Evolutionary conservation across 1,140 invertebrate species (phyloP), one percentile per base, ranked within the genome.

Genomic region (Ganaspis sp.): DNA sequence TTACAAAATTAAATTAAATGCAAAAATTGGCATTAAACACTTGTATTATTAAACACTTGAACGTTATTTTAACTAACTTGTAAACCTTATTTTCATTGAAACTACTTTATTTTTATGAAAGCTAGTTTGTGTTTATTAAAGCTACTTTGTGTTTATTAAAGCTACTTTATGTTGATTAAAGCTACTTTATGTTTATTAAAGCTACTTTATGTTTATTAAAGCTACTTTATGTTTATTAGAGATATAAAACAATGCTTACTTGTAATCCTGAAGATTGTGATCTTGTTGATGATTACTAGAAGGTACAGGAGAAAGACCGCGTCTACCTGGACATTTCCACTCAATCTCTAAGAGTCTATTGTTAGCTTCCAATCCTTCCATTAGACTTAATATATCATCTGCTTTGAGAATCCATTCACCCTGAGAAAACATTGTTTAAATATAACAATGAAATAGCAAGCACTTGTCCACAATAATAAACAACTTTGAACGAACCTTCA

Each of bases 241-340:
- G 19, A 49, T 37, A 12, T 58, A 42, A 49, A 71, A 74, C 53
- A 58, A 58, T n/a, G 53, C 71, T 84, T 86, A 91, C 90, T 90
- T 90, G 69, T 89, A 91, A 23, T 91, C 90, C 53, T 88, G 58
- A 34, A 64, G 58, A 64, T 64, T 64, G 84, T 12, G 84, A 84
- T 90, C 89, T 70, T 89, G 87, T 38, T 88, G 87, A 23, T 88
- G 83, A 83, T 88, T 89, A 72, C 85, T 89, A 4, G 83, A 81
- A 38, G 87, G 91, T 34, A 92, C 81, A 1, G 93, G 93, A 1
- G 93, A 92, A 4, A 92, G 93, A 5, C 92, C 92, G 75, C 93
- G 86, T 82, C 93, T 90, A 4, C 94, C 94, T n/a, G 93, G 93
- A 83, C 93, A 94, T 81, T 93, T 93, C 94, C 94, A 94, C 73